These are phyloP conservation scores for Corythornis madagascariensis DNA, from an alignment of 2,113 vertebrate genomes.

Conservation along the genomic window DNA sequence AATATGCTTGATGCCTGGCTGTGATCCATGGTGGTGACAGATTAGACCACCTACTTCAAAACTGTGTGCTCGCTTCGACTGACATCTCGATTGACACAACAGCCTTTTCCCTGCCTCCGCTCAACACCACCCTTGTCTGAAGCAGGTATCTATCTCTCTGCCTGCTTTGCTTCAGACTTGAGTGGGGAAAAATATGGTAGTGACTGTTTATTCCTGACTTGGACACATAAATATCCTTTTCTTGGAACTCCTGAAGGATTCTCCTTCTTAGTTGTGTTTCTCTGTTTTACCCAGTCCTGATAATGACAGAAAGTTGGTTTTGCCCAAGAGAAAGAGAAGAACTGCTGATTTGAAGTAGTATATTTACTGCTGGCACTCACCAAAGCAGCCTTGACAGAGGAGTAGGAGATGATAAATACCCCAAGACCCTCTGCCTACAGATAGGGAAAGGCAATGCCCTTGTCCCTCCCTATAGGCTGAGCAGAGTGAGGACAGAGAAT, in stretches of 20 bases:
- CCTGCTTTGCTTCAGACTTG: neutral
- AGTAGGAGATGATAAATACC: neutral
- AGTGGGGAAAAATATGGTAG: neutral
- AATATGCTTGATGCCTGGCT: constrained; percentile 20
- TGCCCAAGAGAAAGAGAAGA: neutral
- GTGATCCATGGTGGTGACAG: neutral
- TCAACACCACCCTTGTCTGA: accelerated
- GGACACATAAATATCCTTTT: neutral
- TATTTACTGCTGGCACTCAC: neutral
- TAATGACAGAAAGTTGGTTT: neutral
- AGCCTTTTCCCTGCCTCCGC: neutral
- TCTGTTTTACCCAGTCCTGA: neutral
- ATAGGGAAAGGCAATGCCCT: neutral
- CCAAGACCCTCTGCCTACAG: neutral
- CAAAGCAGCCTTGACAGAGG: neutral
- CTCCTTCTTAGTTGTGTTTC: neutral
- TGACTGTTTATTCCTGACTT: neutral
- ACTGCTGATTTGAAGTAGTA: neutral
- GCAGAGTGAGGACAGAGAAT: neutral
- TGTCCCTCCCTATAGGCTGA: neutral
- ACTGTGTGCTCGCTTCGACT: neutral
- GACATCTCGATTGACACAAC: neutral
- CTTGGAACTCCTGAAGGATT: neutral
- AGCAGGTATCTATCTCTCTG: neutral
- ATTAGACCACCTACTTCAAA: constrained; percentile 21